phyloP scores from a whole-genome alignment of 2,113 vertebrate species.

The Silurus asotus region DNA sequence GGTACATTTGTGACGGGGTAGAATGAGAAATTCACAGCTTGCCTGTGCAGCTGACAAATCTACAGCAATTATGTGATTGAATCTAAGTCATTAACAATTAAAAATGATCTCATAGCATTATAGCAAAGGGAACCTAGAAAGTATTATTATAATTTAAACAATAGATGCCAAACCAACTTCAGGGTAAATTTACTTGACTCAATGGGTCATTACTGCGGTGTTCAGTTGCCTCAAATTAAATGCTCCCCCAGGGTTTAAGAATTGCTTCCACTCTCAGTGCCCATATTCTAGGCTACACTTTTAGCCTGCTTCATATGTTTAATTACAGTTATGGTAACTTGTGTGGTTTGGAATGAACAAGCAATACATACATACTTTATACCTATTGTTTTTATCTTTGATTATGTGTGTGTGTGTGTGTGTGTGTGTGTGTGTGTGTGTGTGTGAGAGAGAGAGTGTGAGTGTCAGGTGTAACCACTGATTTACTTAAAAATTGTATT shows the following conservation, averaged over 20 bases:
- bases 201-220: constrained; percentile 60
- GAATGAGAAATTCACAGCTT: background rate
- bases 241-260: constrained; percentile 68
- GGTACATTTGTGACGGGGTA: background rate
- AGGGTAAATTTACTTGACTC: constrained; percentile 59
- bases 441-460: background rate
- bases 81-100: background rate
- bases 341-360: constrained; percentile 56
- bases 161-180: constrained; percentile 53
- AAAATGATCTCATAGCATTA: background rate
- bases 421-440: too few relatives aligned
- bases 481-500: background rate
- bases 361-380: constrained; percentile 13
- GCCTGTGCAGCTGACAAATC: background rate
- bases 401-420: too few relatives aligned
- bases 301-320: constrained; percentile 71
- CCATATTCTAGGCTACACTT: constrained; percentile 71
- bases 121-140: background rate
- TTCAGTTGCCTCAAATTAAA: constrained; percentile 66
- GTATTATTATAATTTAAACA: background rate
- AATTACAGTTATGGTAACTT: constrained; percentile 70
- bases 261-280: constrained; percentile 69
- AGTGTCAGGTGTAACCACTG: background rate
- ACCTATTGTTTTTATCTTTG: too few relatives aligned
- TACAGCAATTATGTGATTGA: background rate